Evolutionary conservation across 1,140 invertebrate species (phyloP).

Genomic region (Plectrocnemia conspersa): DNA sequence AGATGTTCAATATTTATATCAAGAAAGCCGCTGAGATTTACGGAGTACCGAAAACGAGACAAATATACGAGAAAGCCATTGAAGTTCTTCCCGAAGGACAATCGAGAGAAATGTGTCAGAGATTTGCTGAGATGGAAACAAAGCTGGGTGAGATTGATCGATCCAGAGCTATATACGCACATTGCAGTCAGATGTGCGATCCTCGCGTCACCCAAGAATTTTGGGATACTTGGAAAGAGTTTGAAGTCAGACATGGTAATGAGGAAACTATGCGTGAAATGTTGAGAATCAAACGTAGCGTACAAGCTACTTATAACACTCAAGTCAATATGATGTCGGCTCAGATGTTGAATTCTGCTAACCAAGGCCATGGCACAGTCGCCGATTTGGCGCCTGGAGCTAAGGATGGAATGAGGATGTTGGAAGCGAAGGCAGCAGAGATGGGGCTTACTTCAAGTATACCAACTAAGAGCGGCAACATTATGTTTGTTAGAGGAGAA

Average conservation of each 20-base stretch:
- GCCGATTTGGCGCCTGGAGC: conserved; percentile 64
- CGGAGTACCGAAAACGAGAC: conserved; percentile 91
- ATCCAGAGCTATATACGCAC: conserved; percentile 93
- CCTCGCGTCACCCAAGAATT: conserved; percentile 90
- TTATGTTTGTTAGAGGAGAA: conserved; percentile 80
- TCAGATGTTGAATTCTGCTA: conserved; percentile 82
- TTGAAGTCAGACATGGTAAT: conserved; percentile 99
- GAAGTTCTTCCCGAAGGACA: conserved; percentile 87
- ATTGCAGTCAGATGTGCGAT: conserved; percentile 99
- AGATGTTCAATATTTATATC: conserved; percentile 99
- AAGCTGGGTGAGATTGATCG: conserved; percentile 97
- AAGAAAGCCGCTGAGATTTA: conserved; percentile 97
- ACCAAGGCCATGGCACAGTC: conserved; percentile 58
- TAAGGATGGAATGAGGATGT: conserved; percentile 80
- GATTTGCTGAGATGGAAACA: conserved; percentile 96
- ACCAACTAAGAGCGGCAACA: conserved; percentile 56
- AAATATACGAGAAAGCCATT: conserved; percentile 98
- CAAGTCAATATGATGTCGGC: conserved; percentile 98
- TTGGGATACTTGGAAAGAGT: conserved; percentile 99
- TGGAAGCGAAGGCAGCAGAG: conserved; percentile 78
- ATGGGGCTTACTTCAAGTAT: conserved; percentile 43
- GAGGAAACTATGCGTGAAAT: conserved; percentile 99
- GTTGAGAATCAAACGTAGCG: conserved; percentile 94
- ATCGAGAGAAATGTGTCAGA: conserved; percentile 91
- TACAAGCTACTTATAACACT: conserved; percentile 95